Evolutionary conservation across 1,140 invertebrate species (phyloP).

Genomic region (Caenorhabditis inopinata): DNA sequence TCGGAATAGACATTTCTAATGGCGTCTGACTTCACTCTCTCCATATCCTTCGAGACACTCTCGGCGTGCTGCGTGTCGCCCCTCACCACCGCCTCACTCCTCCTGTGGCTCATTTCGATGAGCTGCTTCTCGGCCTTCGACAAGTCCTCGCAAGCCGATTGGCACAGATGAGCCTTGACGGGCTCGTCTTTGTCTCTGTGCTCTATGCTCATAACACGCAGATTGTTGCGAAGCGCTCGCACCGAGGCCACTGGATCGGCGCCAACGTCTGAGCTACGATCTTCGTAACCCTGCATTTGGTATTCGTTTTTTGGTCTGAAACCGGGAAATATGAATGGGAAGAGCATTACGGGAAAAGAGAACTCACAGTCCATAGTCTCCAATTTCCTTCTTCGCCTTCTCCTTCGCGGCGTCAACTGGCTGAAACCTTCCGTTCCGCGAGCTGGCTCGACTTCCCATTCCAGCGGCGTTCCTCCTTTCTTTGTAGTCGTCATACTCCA

Average conservation of each 20-base stretch:
- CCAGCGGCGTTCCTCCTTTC: slow-evolving; percentile 5
- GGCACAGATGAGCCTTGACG: slow-evolving; percentile 10
- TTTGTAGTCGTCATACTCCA: slow-evolving; percentile 23
- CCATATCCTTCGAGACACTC: background rate
- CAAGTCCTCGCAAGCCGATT: slow-evolving; percentile 12
- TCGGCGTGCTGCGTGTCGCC: background rate
- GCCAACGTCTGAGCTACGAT: background rate
- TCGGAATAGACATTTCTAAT: slow-evolving; percentile 10
- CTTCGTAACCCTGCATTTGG: slow-evolving; percentile 20
- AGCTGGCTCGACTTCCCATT: slow-evolving; percentile 13
- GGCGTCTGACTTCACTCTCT: slow-evolving; percentile 22
- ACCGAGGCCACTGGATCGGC: slow-evolving; percentile 6
- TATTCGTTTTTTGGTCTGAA: slow-evolving; percentile 3
- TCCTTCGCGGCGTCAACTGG: background rate
- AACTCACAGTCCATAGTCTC: slow-evolving; percentile 21
- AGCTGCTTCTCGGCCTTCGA: slow-evolving; percentile 21
- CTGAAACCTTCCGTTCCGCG: background rate
- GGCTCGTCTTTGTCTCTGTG: slow-evolving; percentile 13
- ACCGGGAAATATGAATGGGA: too few species aligned
- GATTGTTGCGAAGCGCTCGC: slow-evolving; percentile 1
- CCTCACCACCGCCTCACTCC: background rate
- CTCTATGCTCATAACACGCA: background rate
- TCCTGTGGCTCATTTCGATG: background rate
- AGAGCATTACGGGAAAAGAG: too few species aligned
- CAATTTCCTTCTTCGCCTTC: slow-evolving; percentile 1